Conservation (phyloP, 2,797 vertebrate genomes). For the Dromococcyx pavoninus region DNA sequence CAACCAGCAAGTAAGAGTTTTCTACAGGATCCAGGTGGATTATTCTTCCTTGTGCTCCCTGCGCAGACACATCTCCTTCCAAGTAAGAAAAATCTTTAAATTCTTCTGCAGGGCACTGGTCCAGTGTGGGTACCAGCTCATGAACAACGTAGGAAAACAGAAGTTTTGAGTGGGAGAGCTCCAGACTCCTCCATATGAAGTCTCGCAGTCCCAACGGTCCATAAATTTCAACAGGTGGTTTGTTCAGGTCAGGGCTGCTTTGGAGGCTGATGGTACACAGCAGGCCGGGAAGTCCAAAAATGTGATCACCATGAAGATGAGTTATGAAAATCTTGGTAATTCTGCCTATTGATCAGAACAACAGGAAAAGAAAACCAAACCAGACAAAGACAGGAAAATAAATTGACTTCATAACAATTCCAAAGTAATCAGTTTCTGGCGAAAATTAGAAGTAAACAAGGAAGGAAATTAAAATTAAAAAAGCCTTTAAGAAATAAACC, state of each 20-base stretch:
- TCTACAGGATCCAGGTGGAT: conserved; percentile 75
- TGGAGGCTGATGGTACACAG: conserved; percentile 91
- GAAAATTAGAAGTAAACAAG: neutral
- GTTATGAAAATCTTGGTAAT: conserved; percentile 95
- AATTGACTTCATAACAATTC: fast-evolving
- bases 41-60: conserved; percentile 74
- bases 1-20: conserved; percentile 81
- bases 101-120: conserved; percentile 86
- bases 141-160: conserved; percentile 87
- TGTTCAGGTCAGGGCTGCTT: conserved; percentile 61
- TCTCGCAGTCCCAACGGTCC: conserved; percentile 85
- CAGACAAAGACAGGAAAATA: neutral
- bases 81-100: conserved; percentile 7
- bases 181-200: conserved; percentile 83
- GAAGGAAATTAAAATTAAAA: neutral
- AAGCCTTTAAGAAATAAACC: neutral
- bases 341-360: conserved; percentile 73
- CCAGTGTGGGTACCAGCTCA: conserved; percentile 85
- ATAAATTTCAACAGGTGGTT: conserved; percentile 83
- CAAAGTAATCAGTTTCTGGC: fast-evolving
- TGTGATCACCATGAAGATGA: conserved; percentile 92
- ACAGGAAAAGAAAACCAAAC: neutral
- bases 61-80: neutral
- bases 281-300: conserved; percentile 92
- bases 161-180: conserved; percentile 86